Base-by-base conservation (phyloP, 2,113 vertebrate genomes). In the Semicossyphus pulcher region DNA sequence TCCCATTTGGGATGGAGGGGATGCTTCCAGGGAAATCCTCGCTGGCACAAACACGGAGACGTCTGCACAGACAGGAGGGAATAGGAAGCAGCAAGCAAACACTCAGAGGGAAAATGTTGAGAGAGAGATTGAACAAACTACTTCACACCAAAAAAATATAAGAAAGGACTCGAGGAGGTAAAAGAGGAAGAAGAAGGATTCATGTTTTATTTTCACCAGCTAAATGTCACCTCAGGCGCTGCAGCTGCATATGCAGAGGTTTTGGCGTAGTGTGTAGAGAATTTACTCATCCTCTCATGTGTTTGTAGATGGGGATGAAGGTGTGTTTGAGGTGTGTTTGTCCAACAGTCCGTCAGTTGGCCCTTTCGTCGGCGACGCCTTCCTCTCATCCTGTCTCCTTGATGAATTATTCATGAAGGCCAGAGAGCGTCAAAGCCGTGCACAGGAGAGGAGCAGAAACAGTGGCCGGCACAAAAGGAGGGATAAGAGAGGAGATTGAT, bases 1-100 rank as follows among this genome's bases (percentile, higher is more conserved):
- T 88, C 85, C 81, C 78, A 85, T 89, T 89, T 86, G 72, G 78
- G 81, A 69, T 56, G 76, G 61, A 80, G 68, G 70, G 72, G 60
- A 80, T 25, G 73, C 80, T 87, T 39, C 49, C 10, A 70, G 84
- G 79, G 65, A 88, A 78, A 77, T 61, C 76, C 68, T 81, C 53
- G 7, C 51, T 41, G 73, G 53, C 65, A 42, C 29, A 60, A 76
- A 82, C 73, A 70, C 36, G 37, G 41, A 81, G 68, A 51, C 12
- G 10, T 39, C 37, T 28, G 52, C 62, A 39, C 23, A 49, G 69
- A 62, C 51, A 0, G 61, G 41, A 60, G 78, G 79, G 73, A 57
- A 69, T 49, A 44, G 16, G 39, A 80, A 44, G 51, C 64, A 59
- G 31, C 39, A 8, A 72, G 74, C 52, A 56, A 72, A 67, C 44